Evolutionary conservation across 2,797 vertebrate species (phyloP).

Genomic region (Chaetodon trifasciatus): DNA sequence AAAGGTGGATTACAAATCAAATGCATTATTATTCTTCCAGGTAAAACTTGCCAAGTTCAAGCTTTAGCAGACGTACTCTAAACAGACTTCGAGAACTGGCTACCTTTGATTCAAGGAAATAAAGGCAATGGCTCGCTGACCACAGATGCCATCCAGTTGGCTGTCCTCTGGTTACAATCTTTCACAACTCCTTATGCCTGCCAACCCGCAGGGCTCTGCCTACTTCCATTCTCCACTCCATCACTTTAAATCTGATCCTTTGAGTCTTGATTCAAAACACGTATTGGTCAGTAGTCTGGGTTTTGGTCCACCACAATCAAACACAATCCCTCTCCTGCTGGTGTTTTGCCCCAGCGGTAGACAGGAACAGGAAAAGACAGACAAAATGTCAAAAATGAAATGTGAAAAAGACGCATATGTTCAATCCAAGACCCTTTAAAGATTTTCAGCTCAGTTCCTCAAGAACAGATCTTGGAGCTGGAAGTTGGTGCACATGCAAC

Average conservation of each 20-base stretch:
- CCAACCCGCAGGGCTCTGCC: conserved; percentile 81
- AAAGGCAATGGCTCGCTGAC: conserved; percentile 72
- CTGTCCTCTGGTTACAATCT: conserved; percentile 69
- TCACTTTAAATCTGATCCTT: conserved; percentile 79
- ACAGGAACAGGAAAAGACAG: conserved; percentile 55
- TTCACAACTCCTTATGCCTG: conserved; percentile 70
- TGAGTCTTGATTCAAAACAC: conserved; percentile 70
- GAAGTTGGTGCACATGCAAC: conserved; percentile 63
- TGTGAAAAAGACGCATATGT: conserved; percentile 44
- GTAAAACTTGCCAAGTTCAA: conserved; percentile 49
- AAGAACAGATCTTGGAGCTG: conserved; percentile 56
- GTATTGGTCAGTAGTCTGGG: conserved; percentile 72
- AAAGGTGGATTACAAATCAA: conserved; percentile 57
- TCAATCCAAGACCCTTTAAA: conserved; percentile 49
- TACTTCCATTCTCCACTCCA: conserved; percentile 79
- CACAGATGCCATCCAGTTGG: conserved; percentile 80
- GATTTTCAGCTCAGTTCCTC: conserved; percentile 50
- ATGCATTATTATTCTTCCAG: conserved; percentile 49
- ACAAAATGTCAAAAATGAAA: conserved; percentile 63
- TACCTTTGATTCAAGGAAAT: conserved; percentile 77
- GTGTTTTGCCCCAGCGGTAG: conserved; percentile 60
- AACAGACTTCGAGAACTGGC: conserved; percentile 65
- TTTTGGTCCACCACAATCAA: conserved; percentile 79
- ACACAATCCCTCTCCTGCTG: conserved; percentile 69
- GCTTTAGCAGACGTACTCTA: conserved; percentile 53